phyloP scores from a whole-genome alignment of 2,888 invertebrate genomes.

The Labia minor region DNA sequence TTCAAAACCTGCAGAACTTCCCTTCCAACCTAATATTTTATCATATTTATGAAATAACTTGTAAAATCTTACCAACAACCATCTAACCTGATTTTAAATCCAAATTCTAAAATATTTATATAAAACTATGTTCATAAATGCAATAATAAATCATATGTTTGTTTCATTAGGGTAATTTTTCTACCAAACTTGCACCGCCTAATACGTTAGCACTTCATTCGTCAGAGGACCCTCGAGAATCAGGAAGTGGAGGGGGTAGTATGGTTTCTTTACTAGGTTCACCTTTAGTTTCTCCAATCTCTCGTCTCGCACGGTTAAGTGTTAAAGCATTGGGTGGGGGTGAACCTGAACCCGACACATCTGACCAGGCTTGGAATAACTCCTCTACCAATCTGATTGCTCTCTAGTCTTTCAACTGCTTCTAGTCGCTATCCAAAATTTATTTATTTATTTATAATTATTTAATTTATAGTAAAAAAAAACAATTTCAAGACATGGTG shows the following conservation, averaged over 20 bases:
- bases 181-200: not conserved
- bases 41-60: no score
- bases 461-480: no score
- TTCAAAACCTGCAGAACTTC: no score
- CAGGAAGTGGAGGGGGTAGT: not conserved
- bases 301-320: not conserved
- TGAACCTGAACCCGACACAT: not conserved
- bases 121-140: no score
- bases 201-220: not conserved
- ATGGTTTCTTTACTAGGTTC: not conserved
- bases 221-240: not conserved
- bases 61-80: no score
- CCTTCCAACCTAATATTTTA: no score
- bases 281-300: not conserved
- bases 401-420: not conserved
- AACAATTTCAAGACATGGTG: no score
- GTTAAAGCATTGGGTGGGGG: not conserved
- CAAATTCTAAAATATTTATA: no score
- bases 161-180: no score
- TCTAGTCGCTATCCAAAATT: not conserved
- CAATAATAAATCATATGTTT: no score
- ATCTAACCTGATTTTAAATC: no score
- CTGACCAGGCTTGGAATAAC: not conserved
- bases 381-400: not conserved
- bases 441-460: not conserved